phyloP scores from a whole-genome alignment of 2,797 vertebrate species.

The Ptychobarbus kaznakovi region DNA sequence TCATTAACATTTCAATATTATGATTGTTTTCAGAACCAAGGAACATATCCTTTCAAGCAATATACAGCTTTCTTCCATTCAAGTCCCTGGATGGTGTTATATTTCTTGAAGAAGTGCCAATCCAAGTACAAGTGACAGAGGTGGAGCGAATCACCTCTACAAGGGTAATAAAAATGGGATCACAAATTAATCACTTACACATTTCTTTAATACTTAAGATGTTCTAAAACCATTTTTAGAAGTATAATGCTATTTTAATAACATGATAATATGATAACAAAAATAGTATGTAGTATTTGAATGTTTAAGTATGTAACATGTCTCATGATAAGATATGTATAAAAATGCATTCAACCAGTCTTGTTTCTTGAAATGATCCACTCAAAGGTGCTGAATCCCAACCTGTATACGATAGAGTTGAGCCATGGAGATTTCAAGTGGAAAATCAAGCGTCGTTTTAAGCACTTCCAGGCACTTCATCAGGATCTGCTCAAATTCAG shows the following conservation, averaged over 20 bases:
- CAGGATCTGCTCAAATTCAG: conserved; percentile 74
- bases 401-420: conserved; percentile 71
- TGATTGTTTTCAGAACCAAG: conserved; percentile 54
- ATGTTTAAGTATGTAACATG: background rate
- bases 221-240: background rate
- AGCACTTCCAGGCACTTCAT: conserved; percentile 73
- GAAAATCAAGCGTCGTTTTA: conserved; percentile 76
- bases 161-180: conserved; percentile 44
- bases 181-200: background rate
- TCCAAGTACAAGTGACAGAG: conserved; percentile 69
- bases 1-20: conserved; percentile 2
- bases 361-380: conserved; percentile 69
- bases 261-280: background rate
- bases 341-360: background rate
- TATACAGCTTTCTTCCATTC: conserved; percentile 62
- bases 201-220: background rate
- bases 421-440: conserved; percentile 71
- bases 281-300: background rate
- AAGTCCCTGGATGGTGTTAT: conserved; percentile 66
- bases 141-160: conserved; percentile 69
- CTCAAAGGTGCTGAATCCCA: conserved; percentile 74
- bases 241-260: background rate
- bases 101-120: conserved; percentile 67
- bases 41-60: conserved; percentile 47
- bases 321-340: background rate